Conservation (phyloP, 2,888 invertebrate species). For the Sinodicranocentrus sp. region DNA sequence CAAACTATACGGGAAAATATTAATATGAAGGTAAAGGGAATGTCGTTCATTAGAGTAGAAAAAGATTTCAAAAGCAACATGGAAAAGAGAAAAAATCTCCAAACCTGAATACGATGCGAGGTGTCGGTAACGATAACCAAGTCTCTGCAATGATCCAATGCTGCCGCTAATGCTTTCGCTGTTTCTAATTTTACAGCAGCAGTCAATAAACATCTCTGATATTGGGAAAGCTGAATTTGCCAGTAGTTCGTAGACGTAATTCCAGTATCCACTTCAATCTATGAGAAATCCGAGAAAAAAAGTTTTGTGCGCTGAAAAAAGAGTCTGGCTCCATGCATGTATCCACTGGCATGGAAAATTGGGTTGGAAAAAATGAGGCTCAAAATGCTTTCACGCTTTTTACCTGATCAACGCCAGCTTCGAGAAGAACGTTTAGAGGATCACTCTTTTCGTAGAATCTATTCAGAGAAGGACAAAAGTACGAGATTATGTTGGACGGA, state of each 20-base stretch:
- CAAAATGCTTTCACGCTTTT: no score
- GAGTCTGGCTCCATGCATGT: no score
- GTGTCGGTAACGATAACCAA: constrained; percentile 93
- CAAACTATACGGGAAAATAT: constrained; percentile 87
- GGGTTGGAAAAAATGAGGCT: no score
- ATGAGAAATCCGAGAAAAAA: not conserved
- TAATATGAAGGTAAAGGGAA: no score
- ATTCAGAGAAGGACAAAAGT: no score
- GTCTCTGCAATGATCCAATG: constrained; percentile 91
- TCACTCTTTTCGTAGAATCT: constrained; percentile 92
- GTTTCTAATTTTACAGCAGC: constrained; percentile 89
- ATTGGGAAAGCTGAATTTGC: constrained; percentile 86
- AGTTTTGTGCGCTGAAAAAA: not conserved
- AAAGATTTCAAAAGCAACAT: no score
- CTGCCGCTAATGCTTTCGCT: constrained; percentile 88
- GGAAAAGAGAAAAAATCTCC: not conserved
- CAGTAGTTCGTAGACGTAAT: constrained; percentile 80
- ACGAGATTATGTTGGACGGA: no score
- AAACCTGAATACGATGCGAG: constrained; percentile 88
- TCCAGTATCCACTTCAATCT: constrained; percentile 75
- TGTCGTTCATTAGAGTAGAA: not conserved
- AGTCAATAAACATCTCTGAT: constrained; percentile 88
- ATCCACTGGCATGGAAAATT: no score
- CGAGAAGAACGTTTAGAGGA: constrained; percentile 87
- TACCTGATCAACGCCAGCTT: constrained; percentile 93